These are phyloP conservation scores for Agonopterix subpropinquella DNA, from an alignment of 2,888 invertebrate genomes.

Conservation along the genomic window DNA sequence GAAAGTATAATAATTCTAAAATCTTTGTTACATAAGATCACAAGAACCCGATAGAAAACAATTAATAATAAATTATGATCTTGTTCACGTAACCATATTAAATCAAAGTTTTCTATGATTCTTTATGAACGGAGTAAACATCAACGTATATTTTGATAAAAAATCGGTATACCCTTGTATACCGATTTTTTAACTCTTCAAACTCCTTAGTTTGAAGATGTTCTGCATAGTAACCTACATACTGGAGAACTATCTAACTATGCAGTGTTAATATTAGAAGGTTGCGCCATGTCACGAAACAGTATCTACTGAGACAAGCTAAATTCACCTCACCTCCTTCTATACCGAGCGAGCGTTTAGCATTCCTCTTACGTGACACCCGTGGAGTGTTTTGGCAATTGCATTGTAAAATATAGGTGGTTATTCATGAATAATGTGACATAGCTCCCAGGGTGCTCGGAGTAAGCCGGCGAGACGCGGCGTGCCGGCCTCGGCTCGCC, in stretches of 20 bases:
- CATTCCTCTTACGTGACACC: conserved; percentile 13
- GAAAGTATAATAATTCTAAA: no score
- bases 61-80: no score
- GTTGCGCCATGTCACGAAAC: background rate
- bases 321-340: background rate
- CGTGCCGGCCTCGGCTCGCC: conserved; percentile 13
- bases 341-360: conserved; percentile 1
- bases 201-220: no score
- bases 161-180: no score
- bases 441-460: conserved; percentile 23
- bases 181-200: no score
- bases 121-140: background rate
- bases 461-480: conserved; percentile 22
- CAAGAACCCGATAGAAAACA: no score
- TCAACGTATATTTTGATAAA: no score
- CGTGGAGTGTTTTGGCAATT: conserved; percentile 27
- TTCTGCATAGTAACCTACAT: background rate
- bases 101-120: no score
- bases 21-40: no score
- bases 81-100: no score
- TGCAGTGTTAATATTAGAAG: background rate
- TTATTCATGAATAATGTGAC: conserved; percentile 58
- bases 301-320: background rate
- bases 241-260: background rate
- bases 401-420: conserved; percentile 42